phyloP scores from a whole-genome alignment of 1,140 invertebrate genomes.

The Atta cephalotes region DNA sequence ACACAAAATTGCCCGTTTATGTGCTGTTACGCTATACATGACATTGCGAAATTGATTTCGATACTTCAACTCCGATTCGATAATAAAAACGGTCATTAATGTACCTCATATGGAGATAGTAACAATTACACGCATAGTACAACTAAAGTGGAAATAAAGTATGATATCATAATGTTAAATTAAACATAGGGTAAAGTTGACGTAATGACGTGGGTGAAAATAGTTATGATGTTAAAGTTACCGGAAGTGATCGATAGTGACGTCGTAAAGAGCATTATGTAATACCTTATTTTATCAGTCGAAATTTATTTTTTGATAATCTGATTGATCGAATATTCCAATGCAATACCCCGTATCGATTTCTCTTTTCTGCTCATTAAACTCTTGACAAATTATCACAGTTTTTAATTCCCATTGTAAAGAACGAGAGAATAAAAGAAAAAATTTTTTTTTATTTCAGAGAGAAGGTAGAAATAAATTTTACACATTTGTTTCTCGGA shows the following conservation, averaged over 20 bases:
- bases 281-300: slow-evolving; percentile 17
- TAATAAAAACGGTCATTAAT: slow-evolving; percentile 6
- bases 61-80: neutral
- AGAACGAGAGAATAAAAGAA: neutral
- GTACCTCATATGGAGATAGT: neutral
- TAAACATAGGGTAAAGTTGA: slow-evolving; percentile 15
- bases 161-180: slow-evolving; percentile 42
- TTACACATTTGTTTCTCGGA: neutral
- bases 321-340: neutral
- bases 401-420: neutral
- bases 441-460: neutral
- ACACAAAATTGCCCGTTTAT: neutral
- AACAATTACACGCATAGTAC: slow-evolving; percentile 6
- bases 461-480: neutral
- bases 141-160: slow-evolving; percentile 13
- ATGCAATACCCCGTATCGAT: neutral
- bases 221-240: slow-evolving; percentile 16
- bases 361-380: neutral
- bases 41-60: neutral
- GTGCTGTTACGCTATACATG: neutral
- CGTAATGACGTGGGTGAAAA: slow-evolving; percentile 33
- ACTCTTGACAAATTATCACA: neutral
- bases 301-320: slow-evolving; percentile 8
- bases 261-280: neutral
- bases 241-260: slow-evolving; percentile 33